Evolutionary conservation across 2,113 vertebrate genomes (phyloP).

Genomic region (Panurus biarmicus): DNA sequence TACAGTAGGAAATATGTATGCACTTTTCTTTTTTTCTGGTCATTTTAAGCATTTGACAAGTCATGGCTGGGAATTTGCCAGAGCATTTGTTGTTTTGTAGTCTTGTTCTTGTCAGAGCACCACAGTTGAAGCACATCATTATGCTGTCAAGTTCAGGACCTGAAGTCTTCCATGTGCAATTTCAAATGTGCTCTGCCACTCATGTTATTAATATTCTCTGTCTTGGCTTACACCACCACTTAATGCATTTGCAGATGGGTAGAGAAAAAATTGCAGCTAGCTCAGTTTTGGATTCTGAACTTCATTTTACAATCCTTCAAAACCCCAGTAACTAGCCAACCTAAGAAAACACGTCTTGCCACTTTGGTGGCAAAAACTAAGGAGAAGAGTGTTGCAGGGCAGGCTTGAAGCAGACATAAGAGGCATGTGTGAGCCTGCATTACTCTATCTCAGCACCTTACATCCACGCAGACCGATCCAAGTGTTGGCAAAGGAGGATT

Average conservation of each 20-base stretch:
- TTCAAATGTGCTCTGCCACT: neutral
- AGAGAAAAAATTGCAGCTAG: neutral
- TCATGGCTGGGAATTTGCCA: neutral
- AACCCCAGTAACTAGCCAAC: neutral
- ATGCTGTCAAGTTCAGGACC: neutral
- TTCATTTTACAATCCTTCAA: neutral
- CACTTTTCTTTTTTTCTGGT: neutral
- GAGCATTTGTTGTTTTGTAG: neutral
- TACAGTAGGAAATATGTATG: neutral
- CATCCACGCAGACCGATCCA: neutral
- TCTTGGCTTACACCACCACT: neutral
- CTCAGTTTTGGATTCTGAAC: neutral
- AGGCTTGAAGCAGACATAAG: neutral
- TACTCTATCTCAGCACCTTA: neutral
- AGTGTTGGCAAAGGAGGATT: conserved; percentile 28
- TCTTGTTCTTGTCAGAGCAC: neutral
- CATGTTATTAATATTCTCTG: neutral
- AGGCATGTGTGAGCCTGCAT: neutral
- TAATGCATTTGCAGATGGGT: neutral
- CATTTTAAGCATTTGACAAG: neutral
- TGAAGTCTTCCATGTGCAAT: neutral
- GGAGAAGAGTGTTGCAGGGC: neutral
- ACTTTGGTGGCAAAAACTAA: neutral
- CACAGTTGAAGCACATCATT: neutral
- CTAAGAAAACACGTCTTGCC: neutral